These are phyloP conservation scores for Cephus cinctus DNA, from an alignment of 1,140 invertebrate species.

Conservation along the genomic window DNA sequence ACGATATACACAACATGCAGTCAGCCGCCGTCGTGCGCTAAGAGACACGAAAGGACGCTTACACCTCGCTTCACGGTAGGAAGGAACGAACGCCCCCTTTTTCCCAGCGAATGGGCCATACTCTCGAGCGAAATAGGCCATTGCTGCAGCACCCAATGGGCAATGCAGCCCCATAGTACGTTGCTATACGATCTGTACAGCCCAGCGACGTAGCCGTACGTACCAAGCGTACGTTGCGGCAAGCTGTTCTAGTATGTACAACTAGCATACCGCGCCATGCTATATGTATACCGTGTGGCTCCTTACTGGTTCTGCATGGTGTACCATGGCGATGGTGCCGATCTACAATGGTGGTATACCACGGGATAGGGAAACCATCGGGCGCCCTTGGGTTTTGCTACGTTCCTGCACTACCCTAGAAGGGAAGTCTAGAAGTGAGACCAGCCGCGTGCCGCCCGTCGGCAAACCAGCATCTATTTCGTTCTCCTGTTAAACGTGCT, in stretches of 20 bases:
- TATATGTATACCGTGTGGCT: too few relatives aligned
- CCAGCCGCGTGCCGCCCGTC: conserved; percentile 2
- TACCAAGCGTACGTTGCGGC: too few relatives aligned
- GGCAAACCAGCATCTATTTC: conserved; percentile 14
- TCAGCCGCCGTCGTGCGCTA: neutral
- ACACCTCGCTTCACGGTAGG: conserved; percentile 21
- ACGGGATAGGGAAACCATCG: too few relatives aligned
- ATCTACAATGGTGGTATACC: too few relatives aligned
- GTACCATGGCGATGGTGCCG: too few relatives aligned
- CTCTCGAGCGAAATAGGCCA: conserved; percentile 55
- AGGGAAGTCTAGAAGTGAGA: neutral
- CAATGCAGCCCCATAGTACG: conserved; percentile 48
- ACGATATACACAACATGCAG: too few relatives aligned
- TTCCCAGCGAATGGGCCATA: conserved; percentile 54
- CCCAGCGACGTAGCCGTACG: too few relatives aligned
- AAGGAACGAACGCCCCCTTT: conserved; percentile 42
- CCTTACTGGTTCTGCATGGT: too few relatives aligned
- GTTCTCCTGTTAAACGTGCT: conserved; percentile 19
- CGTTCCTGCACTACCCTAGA: neutral
- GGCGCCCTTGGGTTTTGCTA: too few relatives aligned
- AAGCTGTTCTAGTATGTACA: too few relatives aligned
- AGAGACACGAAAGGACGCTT: conserved; percentile 12
- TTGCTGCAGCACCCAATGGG: conserved; percentile 54
- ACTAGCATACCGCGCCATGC: too few relatives aligned
- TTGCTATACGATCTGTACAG: too few relatives aligned